Evolutionary conservation across 2,113 vertebrate genomes (phyloP), one percentile per base, ranked within the genome.

Genomic region (Coreoperca whiteheadi): DNA sequence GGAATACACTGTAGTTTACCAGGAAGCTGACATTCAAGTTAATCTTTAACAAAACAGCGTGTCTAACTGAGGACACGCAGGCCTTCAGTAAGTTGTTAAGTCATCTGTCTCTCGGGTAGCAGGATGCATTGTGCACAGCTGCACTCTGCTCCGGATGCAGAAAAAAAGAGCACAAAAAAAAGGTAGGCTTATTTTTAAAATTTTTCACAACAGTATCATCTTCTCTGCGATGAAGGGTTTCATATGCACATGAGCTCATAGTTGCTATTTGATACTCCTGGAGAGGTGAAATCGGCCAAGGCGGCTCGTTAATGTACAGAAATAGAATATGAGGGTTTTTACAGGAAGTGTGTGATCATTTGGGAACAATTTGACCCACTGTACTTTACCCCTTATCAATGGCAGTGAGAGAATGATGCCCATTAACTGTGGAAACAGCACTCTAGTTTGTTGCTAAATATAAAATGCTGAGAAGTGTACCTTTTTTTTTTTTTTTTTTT

Each of bases 41-140:
- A 70, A 82, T 85, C 71, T 80, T 81, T 63, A 77, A 67, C 77
- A 86, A 68, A 88, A 67, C 74, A 53, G 57, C 15, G 6, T 18
- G 79, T 83, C 51, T 81, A 25, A 72, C 16, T 73, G 73, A 86
- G 86, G 80, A 81, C 79, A 43, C 39, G 10, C 69, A 53, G 50
- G 65, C 69, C 83, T 79, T 82, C 51, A 32, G 59, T 67, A 67
- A 77, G 76, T 84, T 57, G 60, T 89, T 88, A 74, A 85, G 72
- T 92, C 20, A 48, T 74, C 83, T 72, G 77, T 81, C 71, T 90
- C 70, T 83, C 15, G 65, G 66, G 78, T 85, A 79, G 94, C 94
- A 95, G 94, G 94, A 95, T 94, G 94, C 88, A 88, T 94, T 77
- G 74, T 90, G 87, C 92, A 94, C 95, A 94, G 95, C 94, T 95